phyloP scores from a whole-genome alignment of 2,888 invertebrate genomes.

The Diogma glabrata region DNA sequence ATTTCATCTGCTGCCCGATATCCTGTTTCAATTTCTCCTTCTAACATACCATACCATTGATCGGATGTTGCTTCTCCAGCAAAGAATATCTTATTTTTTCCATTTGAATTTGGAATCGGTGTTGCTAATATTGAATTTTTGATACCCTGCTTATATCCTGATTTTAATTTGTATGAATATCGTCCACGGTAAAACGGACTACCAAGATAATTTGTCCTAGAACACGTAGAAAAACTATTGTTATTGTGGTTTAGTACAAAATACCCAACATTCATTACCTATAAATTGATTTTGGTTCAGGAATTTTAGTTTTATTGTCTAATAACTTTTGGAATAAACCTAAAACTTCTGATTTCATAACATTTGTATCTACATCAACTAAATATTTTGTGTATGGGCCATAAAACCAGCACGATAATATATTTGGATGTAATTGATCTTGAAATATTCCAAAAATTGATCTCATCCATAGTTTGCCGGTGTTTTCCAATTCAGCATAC shows the following conservation, averaged over 20 bases:
- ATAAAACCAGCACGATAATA: background rate
- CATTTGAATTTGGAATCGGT: background rate
- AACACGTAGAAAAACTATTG: too few species aligned
- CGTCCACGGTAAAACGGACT: background rate
- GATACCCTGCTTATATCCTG: background rate
- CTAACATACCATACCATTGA: background rate
- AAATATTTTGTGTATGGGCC: background rate
- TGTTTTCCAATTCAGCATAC: background rate
- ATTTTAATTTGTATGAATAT: background rate
- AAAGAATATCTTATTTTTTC: background rate
- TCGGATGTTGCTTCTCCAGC: conserved; percentile 3
- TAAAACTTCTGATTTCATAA: background rate
- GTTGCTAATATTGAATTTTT: background rate
- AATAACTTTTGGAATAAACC: background rate
- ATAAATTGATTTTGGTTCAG: background rate
- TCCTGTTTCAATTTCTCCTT: conserved; percentile 4
- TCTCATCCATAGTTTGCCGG: background rate
- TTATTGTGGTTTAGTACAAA: too few species aligned
- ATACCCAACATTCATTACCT: too few species aligned
- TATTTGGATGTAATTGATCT: background rate
- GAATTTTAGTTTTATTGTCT: background rate
- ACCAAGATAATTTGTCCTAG: background rate
- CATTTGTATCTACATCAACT: background rate
- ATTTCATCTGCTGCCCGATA: conserved; percentile 1
- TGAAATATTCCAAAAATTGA: background rate